Base-by-base conservation (phyloP, 2,888 invertebrate species). In the Ophion obscuratus region DNA sequence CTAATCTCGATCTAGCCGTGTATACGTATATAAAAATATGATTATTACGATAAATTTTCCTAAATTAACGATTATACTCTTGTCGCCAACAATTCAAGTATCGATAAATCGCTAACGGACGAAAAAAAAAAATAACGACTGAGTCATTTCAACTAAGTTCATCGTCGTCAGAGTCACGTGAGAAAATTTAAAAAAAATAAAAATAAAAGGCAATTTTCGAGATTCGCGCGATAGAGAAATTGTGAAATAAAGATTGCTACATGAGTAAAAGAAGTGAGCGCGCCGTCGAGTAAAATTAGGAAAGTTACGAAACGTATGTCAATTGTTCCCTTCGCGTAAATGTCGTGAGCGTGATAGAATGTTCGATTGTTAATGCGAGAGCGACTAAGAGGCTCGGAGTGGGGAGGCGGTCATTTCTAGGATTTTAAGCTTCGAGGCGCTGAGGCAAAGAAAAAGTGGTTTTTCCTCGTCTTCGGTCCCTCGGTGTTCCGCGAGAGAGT, bases 291-390 rank as follows among this genome's bases (percentile, higher is more conserved):
- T 89, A 90, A 71, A 79, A 89, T 90, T 93, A 92, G 92, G 92
- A 93, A 93, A 93, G 92, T 93, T 92, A 93, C 88, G 92, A 93
- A 93, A 93, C 92, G 92, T 89, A 93, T 92, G 93, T 93, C 93
- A 93, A 93, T 93, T 93, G 92, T 91, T 91, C 91, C 91, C 91
- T 91, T 92, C 91, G 91, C 90, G 90, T 92, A 91, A 91, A 87
- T 91, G 84, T 81, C 90, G 90, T 90, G 89, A 92, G 90, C 79
- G 86, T 91, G 89, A 80, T 73, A 73, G 59, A 88, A 88, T 83
- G 66, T 84, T 68, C 70, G 57, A 62, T 70, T 77, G 40, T 66
- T 68, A 76, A 53, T 62, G 70, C 78, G 75, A 75, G 66, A 27
- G 40, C 74, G 53, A 44, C 47, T 3, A 9, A 44, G 44, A 40